Evolutionary conservation across 2,888 invertebrate species (phyloP), one percentile per base, ranked within the genome.

Genomic region (Megalurothrips usitatus): DNA sequence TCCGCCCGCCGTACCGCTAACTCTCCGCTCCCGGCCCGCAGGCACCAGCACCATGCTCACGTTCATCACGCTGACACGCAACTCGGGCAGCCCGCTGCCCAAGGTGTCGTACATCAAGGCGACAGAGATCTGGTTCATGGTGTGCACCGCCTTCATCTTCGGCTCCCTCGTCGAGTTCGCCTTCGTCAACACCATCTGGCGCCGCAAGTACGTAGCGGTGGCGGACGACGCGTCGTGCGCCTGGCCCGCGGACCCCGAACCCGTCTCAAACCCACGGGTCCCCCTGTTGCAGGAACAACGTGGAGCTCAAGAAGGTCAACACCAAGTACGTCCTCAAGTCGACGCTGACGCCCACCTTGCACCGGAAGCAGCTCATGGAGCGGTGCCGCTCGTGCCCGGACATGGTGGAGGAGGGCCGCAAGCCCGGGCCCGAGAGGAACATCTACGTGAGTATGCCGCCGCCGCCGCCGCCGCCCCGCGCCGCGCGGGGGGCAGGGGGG

Each of bases 61-160:
- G 78, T 96, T 96, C 85, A 96, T 96, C 85, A 96, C 96, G 19
- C 88, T 96, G 82, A 95, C 95, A 58, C 94, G 95, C 11, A 94
- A 94, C 58, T 93, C 95, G 84, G 94, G 93, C 80, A 95, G 94
- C 87, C 94, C 94, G 10, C 87, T 96, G 82, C 96, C 96, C 0
- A 96, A 96, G 87, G 96, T 96, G 34, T 95, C 95, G 2, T 96
- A 96, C 85, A 94, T 96, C 82, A 96, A 96, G 88, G 94, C 95
- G 3, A 95, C 95, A 83, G 96, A 96, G 87, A 93, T 96, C 82
- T 96, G 96, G 95, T 96, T 96, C 87, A 88, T 96, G 81, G 95
- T 93, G 9, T 95, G 95, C 85, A 94, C 93, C 1, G 92, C 93
- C 79, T 95, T 96, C 85, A 94, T 96, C 84, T 95, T 96, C 87